Evolutionary conservation across 2,113 vertebrate genomes (phyloP), one percentile per base, ranked within the genome.

Genomic region (Regulus satrapa): DNA sequence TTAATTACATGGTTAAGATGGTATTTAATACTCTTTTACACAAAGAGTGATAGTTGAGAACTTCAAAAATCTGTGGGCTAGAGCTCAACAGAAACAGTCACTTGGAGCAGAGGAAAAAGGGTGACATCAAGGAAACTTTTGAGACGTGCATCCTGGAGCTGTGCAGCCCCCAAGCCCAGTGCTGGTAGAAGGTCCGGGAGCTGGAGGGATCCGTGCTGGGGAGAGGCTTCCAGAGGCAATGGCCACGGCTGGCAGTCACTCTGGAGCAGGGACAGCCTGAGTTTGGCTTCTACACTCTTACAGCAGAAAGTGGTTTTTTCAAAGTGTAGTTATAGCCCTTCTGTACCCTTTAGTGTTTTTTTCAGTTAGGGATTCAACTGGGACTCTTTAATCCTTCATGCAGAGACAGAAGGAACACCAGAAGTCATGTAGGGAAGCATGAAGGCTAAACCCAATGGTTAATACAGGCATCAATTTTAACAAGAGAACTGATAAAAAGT

Each of bases 111-210:
- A 19, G 48, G 43, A 32, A 54, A 54, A 41, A 62, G 32, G 43
- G 56, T 78, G 69, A 12, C 15, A 46, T 45, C 40, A 84, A 78
- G 36, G 48, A 85, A 58, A 23, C 24, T 82, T 87, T 54, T 64
- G 88, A 67, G 59, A 62, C 32, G 43, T 69, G 63, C 58, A 24
- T 74, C 29, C 41, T 80, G 67, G 79, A 59, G 71, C 66, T 89
- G 62, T 0, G 0, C 36, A 46, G 62, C 16, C 49, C 36, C 52
- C 34, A 36, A 51, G 36, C 12, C 38, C 2, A 1, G 10, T 1
- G 2, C 31, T n/a, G 40, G 58, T 29, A 38, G 40, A 24, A 80
- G 14, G 49, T 13, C 4, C 32, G 32, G 75, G 52, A 49, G 45
- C 75, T 91, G 62, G 36, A 64, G 66, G 48, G 54, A 55, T 56